Percentiles rank a stretch among this genome's conserved stretches.
Conservation (phyloP, 1,140 invertebrate genomes). For the Chironomus tepperi region DNA sequence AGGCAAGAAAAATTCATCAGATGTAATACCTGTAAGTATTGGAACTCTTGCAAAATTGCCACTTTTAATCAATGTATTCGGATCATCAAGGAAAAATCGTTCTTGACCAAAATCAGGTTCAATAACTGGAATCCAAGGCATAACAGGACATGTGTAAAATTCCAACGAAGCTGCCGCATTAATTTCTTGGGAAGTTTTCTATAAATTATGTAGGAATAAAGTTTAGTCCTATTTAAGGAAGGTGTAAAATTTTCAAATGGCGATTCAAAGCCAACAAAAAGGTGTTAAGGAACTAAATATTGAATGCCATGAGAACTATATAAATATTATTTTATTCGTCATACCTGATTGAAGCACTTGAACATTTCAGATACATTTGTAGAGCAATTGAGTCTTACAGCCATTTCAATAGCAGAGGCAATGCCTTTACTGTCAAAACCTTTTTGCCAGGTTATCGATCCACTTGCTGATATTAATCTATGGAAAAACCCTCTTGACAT, state of each 20-base stretch:
- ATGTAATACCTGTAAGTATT: background rate
- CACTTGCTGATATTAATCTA: conserved; percentile 41
- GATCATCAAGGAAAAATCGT: conserved; percentile 21
- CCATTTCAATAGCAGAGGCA: background rate
- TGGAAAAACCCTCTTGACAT: conserved; percentile 46
- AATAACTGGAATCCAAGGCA: conserved; percentile 3
- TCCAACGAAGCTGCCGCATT: background rate
- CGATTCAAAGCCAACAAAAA: too few species aligned
- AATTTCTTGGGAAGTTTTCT: background rate
- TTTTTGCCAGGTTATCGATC: conserved; percentile 27
- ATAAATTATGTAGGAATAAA: background rate
- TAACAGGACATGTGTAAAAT: background rate
- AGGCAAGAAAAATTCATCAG: conserved; percentile 33
- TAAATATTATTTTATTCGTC: too few species aligned
- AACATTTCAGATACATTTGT: background rate
- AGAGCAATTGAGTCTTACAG: background rate
- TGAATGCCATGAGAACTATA: too few species aligned
- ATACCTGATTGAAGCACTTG: background rate
- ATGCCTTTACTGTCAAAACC: background rate
- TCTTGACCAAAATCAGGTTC: conserved; percentile 21
- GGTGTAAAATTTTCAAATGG: too few species aligned
- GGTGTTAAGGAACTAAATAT: too few species aligned
- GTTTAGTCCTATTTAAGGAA: too few species aligned
- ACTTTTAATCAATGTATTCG: background rate
- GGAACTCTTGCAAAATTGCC: conserved; percentile 35